Conservation (phyloP, 2,888 invertebrate genomes). For the Sphinx pinastri region DNA sequence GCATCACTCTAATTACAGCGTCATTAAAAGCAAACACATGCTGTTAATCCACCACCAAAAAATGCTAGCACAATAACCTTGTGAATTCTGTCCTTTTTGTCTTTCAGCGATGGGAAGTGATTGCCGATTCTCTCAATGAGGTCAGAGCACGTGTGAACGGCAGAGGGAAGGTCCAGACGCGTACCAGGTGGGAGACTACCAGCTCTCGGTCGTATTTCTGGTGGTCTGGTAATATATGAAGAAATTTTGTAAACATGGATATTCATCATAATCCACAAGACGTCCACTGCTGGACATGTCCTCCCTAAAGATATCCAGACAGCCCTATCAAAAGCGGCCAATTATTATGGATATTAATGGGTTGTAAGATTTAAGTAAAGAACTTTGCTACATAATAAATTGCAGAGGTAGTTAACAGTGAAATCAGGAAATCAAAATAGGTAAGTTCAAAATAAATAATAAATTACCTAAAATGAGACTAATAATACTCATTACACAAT, state of each 20-base stretch:
- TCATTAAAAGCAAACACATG: constrained; percentile 19
- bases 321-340: no score
- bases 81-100: constrained; percentile 84
- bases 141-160: constrained; percentile 61
- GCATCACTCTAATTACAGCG: background rate
- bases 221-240: constrained; percentile 42
- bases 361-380: no score
- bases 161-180: constrained; percentile 49
- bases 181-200: constrained; percentile 69
- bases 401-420: no score
- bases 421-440: background rate
- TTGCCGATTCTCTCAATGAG: constrained; percentile 80
- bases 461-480: no score
- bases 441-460: no score
- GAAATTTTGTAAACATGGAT: background rate
- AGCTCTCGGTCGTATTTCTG: constrained; percentile 63
- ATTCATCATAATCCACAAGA: no score
- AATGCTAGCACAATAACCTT: constrained; percentile 73
- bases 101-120: constrained; percentile 76
- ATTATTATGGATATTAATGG: no score
- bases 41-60: constrained; percentile 40
- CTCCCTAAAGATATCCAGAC: no score
- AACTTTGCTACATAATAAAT: no score
- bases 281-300: no score
- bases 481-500: no score